Evolutionary conservation across 2,888 invertebrate species (phyloP).

Genomic region (Cancer borealis): DNA sequence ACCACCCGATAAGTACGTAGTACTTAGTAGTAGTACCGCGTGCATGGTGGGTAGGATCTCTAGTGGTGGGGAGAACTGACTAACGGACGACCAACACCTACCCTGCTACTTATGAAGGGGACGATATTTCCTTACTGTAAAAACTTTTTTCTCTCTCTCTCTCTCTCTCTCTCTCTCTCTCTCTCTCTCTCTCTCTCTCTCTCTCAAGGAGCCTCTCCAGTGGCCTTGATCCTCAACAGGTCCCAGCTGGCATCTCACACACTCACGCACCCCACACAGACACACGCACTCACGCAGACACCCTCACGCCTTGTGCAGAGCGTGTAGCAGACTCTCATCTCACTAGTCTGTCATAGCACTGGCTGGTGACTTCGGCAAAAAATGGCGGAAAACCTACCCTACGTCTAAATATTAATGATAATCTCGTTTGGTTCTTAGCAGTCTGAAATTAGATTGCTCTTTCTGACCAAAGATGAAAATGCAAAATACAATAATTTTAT

Average conservation of each 20-base stretch:
- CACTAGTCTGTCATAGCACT: not conserved
- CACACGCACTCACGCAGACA: not conserved
- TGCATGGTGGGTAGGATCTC: not conserved
- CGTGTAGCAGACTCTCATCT: not conserved
- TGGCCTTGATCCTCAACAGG: slow-evolving; percentile 45
- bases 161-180: slow-evolving; percentile 17
- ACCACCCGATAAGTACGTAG: not conserved
- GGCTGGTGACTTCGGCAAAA: too few relatives aligned
- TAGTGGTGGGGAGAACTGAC: not conserved
- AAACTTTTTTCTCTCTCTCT: not conserved
- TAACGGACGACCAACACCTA: not conserved
- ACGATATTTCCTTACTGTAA: not conserved
- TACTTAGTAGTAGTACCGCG: not conserved
- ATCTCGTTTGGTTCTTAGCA: too few relatives aligned
- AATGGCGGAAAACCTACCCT: too few relatives aligned
- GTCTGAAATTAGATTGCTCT: too few relatives aligned
- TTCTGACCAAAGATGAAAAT: too few relatives aligned
- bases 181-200: slow-evolving; percentile 52
- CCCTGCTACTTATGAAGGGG: not conserved
- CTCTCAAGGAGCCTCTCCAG: slow-evolving; percentile 17
- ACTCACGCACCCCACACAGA: slow-evolving; percentile 16
- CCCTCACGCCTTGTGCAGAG: not conserved
- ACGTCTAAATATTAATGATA: too few relatives aligned
- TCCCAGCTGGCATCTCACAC: slow-evolving; percentile 30
- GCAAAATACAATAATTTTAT: too few relatives aligned